Evolutionary conservation across 2,888 invertebrate species (phyloP).

Genomic region (Thymelicus sylvestris): DNA sequence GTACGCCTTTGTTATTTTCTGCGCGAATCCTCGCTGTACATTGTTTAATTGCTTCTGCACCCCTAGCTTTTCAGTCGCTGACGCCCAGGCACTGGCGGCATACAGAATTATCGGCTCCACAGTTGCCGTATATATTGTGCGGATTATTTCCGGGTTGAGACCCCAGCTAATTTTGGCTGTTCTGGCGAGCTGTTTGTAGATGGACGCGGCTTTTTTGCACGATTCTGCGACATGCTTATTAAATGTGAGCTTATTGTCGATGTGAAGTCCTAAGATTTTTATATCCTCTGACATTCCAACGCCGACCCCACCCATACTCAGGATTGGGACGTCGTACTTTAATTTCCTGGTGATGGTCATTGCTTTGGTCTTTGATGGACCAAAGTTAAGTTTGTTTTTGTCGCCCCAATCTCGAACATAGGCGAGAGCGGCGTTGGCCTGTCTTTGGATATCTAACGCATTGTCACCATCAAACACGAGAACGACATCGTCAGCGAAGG

Average conservation of each 20-base stretch:
- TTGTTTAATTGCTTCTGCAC: not conserved
- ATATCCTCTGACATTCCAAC: not conserved
- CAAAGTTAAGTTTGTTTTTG: slow-evolving; percentile 7
- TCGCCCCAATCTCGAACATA: slow-evolving; percentile 4
- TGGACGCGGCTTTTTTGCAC: not conserved
- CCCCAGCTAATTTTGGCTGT: slow-evolving; percentile 5
- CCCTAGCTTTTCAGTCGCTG: not conserved
- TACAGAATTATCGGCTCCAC: slow-evolving; percentile 4
- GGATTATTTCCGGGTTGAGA: not conserved
- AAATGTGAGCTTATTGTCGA: slow-evolving; percentile 3
- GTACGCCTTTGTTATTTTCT: slow-evolving; percentile 3
- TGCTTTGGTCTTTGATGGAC: not conserved
- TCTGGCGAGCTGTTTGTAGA: not conserved
- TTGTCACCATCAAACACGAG: not conserved
- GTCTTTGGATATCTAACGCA: not conserved
- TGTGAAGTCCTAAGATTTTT: slow-evolving; percentile 3
- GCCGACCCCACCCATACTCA: not conserved
- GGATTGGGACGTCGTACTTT: slow-evolving; percentile 6
- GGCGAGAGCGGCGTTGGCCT: not conserved
- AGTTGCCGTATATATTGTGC: not conserved
- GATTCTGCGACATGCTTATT: not conserved
- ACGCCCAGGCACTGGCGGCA: slow-evolving; percentile 8
- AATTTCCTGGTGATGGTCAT: slow-evolving; percentile 3
- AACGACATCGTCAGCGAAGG: not conserved
- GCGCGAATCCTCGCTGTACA: not conserved